phyloP scores from a whole-genome alignment of 2,888 invertebrate species.

The Acanthococcus lagerstroemiae region DNA sequence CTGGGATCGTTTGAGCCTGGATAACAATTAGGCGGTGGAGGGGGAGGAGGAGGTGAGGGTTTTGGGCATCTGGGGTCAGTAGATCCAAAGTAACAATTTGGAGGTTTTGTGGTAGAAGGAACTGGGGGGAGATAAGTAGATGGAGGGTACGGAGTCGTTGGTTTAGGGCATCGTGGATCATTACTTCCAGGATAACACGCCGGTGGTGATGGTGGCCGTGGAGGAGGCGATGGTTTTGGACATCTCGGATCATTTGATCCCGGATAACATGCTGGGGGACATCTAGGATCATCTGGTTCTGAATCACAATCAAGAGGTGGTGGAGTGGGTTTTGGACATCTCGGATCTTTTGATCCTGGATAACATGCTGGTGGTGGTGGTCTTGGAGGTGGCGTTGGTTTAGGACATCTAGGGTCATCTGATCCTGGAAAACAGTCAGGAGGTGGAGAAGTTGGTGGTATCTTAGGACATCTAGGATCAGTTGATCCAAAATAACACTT shows the following conservation, averaged over 20 bases:
- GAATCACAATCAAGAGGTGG: slow-evolving; percentile 39
- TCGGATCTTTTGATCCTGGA: slow-evolving; percentile 41
- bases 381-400: slow-evolving; percentile 38
- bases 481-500: slow-evolving; percentile 41
- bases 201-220: slow-evolving; percentile 34
- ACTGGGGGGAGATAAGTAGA: slow-evolving; percentile 38
- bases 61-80: slow-evolving; percentile 35
- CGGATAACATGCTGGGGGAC: slow-evolving; percentile 41
- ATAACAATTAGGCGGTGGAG: slow-evolving; percentile 41
- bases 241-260: slow-evolving; percentile 40
- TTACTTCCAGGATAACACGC: slow-evolving; percentile 41
- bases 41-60: slow-evolving; percentile 37
- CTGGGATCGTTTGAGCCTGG: too few species aligned
- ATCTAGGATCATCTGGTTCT: slow-evolving; percentile 40
- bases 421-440: slow-evolving; percentile 35
- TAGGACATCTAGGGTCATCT: slow-evolving; percentile 36
- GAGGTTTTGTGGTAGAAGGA: slow-evolving; percentile 41
- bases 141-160: slow-evolving; percentile 33
- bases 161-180: slow-evolving; percentile 35
- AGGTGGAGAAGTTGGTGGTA: slow-evolving; percentile 32
- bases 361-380: slow-evolving; percentile 38
- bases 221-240: slow-evolving; percentile 34
- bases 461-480: slow-evolving; percentile 36
- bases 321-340: slow-evolving; percentile 36
- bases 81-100: slow-evolving; percentile 40